These are phyloP conservation scores for Lemur catta DNA, from an alignment of 2,797 vertebrate species.

Conservation along the genomic window DNA sequence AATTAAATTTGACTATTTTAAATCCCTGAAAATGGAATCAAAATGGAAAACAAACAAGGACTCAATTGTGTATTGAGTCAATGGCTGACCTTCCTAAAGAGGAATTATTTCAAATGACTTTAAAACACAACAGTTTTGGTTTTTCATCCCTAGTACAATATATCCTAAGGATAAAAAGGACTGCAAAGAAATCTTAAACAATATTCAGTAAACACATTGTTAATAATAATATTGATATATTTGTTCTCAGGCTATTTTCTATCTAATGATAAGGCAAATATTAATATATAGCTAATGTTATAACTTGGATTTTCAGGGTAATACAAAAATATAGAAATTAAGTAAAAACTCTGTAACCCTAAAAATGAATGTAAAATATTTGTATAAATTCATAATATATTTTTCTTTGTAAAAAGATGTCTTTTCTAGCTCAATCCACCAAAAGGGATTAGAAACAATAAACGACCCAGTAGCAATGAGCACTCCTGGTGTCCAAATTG, in stretches of 20 bases:
- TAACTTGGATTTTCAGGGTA: slow-evolving; percentile 13
- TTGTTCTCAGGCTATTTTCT: not conserved
- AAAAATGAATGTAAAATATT: not conserved
- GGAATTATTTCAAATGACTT: not conserved
- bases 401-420: not conserved
- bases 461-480: not conserved
- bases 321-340: not conserved
- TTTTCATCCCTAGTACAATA: not conserved
- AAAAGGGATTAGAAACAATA: not conserved
- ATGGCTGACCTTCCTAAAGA: not conserved
- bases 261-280: slow-evolving; percentile 25
- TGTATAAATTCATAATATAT: not conserved
- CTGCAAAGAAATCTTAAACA: not conserved
- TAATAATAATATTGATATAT: not conserved
- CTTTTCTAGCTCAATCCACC: not conserved
- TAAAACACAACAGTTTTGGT: not conserved
- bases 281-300: not conserved
- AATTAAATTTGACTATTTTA: not conserved
- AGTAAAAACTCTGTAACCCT: not conserved
- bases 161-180: not conserved
- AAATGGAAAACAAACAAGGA: not conserved
- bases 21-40: not conserved
- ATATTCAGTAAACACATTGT: not conserved
- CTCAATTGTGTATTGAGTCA: not conserved
- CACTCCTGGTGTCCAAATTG: not conserved